A percentile compares a stretch with the other conserved stretches of the same genome.
phyloP scores from a whole-genome alignment of 1,140 invertebrate species.

The Drosophila busckii region DNA sequence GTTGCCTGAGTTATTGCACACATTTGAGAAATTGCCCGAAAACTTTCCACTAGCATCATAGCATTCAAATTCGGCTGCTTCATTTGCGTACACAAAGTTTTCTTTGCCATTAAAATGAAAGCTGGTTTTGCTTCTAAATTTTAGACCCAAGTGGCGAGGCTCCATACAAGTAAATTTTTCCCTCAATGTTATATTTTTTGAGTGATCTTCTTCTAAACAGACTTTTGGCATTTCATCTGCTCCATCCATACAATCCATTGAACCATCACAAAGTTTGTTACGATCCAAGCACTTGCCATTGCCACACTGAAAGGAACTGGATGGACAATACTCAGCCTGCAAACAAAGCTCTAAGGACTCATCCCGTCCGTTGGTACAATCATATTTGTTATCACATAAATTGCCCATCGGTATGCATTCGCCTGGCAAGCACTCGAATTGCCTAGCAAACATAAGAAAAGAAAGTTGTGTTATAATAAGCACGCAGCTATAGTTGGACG shows the following conservation, averaged over 20 bases:
- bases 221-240: constrained; percentile 19
- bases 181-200: neutral
- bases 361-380: constrained; percentile 24
- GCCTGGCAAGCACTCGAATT: neutral
- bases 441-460: no score
- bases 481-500: no score
- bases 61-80: no score
- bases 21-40: no score
- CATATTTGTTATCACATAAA: neutral
- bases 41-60: no score
- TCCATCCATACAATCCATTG: constrained; percentile 19
- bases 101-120: no score
- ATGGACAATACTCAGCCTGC: neutral
- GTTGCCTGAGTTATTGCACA: no score
- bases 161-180: no score
- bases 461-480: neutral
- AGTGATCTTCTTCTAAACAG: neutral
- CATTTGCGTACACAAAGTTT: no score
- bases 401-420: neutral
- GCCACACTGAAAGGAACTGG: constrained; percentile 22
- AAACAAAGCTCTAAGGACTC: constrained; percentile 10
- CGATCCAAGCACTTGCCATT: neutral
- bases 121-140: no score
- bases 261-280: neutral
- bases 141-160: no score